phyloP scores from a whole-genome alignment of 2,888 invertebrate species.

The Platypus cylindrus region DNA sequence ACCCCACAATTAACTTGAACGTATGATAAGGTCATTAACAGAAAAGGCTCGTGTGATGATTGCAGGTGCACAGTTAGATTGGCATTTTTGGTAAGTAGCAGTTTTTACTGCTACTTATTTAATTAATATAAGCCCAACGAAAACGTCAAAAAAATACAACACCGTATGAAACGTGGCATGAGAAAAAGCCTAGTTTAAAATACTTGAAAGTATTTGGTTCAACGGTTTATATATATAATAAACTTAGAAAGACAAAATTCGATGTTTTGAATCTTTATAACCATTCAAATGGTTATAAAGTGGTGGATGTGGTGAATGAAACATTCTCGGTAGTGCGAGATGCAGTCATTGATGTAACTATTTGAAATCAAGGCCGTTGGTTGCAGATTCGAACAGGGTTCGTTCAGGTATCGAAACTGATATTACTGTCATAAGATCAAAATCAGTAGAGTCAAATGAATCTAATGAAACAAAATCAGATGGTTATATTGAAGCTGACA shows the following conservation, averaged over 20 bases:
- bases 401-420: too few species aligned
- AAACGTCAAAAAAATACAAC: slow-evolving; percentile 25
- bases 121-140: slow-evolving; percentile 28
- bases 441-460: too few species aligned
- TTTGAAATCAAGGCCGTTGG: too few species aligned
- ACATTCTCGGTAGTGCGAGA: too few species aligned
- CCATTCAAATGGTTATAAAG: too few species aligned
- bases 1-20: slow-evolving; percentile 14
- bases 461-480: too few species aligned
- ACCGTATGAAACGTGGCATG: slow-evolving; percentile 30
- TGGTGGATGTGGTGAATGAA: too few species aligned
- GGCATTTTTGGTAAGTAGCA: slow-evolving; percentile 30
- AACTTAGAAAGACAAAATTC: slow-evolving; percentile 7
- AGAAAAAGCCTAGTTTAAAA: slow-evolving; percentile 25
- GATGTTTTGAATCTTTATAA: too few species aligned
- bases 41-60: slow-evolving; percentile 29
- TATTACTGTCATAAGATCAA: too few species aligned
- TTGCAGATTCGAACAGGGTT: too few species aligned
- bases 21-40: slow-evolving; percentile 29
- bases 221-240: slow-evolving; percentile 14
- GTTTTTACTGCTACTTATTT: slow-evolving; percentile 28
- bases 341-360: too few species aligned
- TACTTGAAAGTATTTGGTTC: slow-evolving; percentile 25
- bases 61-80: slow-evolving; percentile 21
- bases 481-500: too few species aligned